A percentile compares a stretch with the other conserved stretches of the same genome.
These are phyloP conservation scores for Perognathus longimembris DNA, from an alignment of 2,113 vertebrate species.

Conservation along the genomic window DNA sequence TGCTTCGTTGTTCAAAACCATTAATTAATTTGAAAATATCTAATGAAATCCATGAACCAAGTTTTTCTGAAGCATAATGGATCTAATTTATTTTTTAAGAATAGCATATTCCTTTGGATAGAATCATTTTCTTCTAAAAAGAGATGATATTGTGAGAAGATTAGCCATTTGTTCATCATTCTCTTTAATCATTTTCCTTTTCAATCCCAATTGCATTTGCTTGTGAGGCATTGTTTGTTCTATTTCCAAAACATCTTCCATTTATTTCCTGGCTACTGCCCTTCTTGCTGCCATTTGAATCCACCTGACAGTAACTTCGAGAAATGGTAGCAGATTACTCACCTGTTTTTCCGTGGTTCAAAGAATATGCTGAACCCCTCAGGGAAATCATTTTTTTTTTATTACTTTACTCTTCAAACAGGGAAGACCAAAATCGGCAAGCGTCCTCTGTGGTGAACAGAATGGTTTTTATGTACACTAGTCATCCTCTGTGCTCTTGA, in stretches of 20 bases:
- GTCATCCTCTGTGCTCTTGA: background rate
- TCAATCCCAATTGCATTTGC: background rate
- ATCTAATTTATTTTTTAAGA: background rate
- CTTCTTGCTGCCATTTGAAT: background rate
- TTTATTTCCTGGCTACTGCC: background rate
- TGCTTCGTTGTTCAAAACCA: slow-evolving; percentile 1
- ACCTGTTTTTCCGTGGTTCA: background rate
- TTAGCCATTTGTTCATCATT: background rate
- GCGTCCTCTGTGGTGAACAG: background rate
- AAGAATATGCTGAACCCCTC: background rate
- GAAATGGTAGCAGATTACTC: fast-evolving
- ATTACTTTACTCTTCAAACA: background rate
- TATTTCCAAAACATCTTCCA: background rate
- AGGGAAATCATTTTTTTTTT: background rate
- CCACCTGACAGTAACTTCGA: background rate
- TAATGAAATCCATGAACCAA: background rate
- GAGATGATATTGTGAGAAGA: background rate
- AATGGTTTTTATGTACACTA: background rate
- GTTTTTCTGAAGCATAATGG: background rate
- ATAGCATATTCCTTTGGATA: background rate
- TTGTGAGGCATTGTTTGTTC: background rate
- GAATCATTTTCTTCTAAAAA: slow-evolving; percentile 4
- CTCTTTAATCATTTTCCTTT: background rate
- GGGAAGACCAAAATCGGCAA: background rate
- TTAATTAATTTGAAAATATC: background rate